Conservation (phyloP, 2,113 vertebrate genomes). For the Kryptolebias marmoratus region DNA sequence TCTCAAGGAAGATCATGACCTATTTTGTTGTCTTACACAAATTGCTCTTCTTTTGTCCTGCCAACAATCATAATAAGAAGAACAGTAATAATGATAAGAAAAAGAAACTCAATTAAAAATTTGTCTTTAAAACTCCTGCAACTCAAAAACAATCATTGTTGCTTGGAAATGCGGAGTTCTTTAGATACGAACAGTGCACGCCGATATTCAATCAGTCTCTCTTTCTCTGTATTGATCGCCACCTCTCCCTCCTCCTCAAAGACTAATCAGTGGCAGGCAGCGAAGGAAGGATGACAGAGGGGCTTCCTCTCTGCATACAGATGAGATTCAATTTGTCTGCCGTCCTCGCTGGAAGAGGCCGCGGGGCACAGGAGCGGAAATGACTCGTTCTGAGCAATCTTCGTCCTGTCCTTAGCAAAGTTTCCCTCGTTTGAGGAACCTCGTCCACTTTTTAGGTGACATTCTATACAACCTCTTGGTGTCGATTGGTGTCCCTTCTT, state of each 20-base stretch:
- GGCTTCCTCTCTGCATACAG: slow-evolving; percentile 58
- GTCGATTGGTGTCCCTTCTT: not conserved
- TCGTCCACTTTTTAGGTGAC: slow-evolving; percentile 1
- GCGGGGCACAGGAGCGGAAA: slow-evolving; percentile 55
- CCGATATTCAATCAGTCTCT: slow-evolving; percentile 54
- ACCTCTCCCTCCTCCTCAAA: slow-evolving; percentile 15
- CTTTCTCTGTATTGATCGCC: slow-evolving; percentile 64
- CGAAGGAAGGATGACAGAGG: slow-evolving; percentile 45
- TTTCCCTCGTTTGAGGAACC: slow-evolving; percentile 16
- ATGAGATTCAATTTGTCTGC: slow-evolving; percentile 66
- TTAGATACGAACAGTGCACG: slow-evolving; percentile 38
- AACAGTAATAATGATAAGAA: slow-evolving; percentile 12
- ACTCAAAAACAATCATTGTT: slow-evolving; percentile 26
- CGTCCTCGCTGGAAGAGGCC: slow-evolving; percentile 56
- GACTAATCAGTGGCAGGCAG: slow-evolving; percentile 67
- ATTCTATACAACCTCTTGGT: slow-evolving; percentile 7
- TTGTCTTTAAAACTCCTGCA: not conserved
- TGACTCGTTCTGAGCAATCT: slow-evolving; percentile 60
- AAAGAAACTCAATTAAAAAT: slow-evolving; percentile 35
- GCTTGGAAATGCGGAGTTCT: slow-evolving; percentile 34
- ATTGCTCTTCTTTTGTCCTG: slow-evolving; percentile 8
- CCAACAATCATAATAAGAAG: slow-evolving; percentile 12
- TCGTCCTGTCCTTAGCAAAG: slow-evolving; percentile 13
- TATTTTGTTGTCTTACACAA: slow-evolving; percentile 3
- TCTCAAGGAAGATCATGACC: slow-evolving; percentile 1